phyloP scores from a whole-genome alignment of 30 jellyfish, hydroid and myxozoan species.

The Catostylus mosaicus region DNA sequence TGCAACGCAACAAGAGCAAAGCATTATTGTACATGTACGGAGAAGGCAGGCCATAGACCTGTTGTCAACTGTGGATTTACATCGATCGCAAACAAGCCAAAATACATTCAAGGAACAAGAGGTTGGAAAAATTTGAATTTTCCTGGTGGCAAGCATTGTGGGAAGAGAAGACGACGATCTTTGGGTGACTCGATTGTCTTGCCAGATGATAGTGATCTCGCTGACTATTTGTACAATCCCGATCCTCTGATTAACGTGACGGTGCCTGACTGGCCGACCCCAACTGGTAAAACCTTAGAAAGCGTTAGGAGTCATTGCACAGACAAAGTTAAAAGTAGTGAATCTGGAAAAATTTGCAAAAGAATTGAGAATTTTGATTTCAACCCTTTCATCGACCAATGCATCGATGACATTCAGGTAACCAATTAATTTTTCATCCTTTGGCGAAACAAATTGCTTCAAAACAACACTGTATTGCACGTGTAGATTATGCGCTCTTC shows the following conservation, averaged over 20 bases:
- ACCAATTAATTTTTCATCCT: not conserved
- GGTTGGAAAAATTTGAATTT: constrained; percentile 80
- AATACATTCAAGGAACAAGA: constrained; percentile 32
- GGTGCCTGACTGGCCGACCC: constrained; percentile 10
- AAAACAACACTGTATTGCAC: not conserved
- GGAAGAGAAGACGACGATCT: constrained; percentile 66
- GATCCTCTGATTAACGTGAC: constrained; percentile 16
- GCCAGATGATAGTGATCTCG: constrained; percentile 72
- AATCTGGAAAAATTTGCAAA: too few species aligned
- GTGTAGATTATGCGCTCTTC: not conserved
- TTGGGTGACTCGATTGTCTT: constrained; percentile 48
- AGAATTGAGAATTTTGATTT: too few species aligned
- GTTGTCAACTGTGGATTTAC: constrained; percentile 68
- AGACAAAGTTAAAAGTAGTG: too few species aligned
- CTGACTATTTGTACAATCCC: constrained; percentile 66
- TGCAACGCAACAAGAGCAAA: constrained; percentile 75
- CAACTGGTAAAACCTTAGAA: too few species aligned
- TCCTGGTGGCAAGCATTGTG: constrained; percentile 86
- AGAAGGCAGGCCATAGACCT: constrained; percentile 52
- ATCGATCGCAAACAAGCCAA: constrained; percentile 68
- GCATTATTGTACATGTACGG: constrained; percentile 77
- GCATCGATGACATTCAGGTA: too few species aligned
- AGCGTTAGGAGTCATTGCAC: too few species aligned
- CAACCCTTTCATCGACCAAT: too few species aligned
- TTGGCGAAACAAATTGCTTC: not conserved